Base-by-base conservation (phyloP, 1,140 invertebrate species). In the Paralvinella palmiformis region DNA sequence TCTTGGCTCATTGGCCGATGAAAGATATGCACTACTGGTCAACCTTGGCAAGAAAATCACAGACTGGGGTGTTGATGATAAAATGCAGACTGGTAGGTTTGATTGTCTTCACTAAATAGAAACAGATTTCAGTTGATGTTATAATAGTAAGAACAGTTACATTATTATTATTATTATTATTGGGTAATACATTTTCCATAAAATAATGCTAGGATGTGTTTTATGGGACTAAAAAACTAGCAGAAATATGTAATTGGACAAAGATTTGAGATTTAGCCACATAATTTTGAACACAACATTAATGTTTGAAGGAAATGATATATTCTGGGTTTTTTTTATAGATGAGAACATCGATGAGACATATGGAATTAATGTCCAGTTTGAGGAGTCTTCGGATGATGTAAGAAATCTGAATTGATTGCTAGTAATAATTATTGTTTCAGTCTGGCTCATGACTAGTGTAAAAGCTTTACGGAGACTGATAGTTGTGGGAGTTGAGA, bases 11-110 rank as follows among this genome's bases (percentile, higher is more conserved):
- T 84, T 99, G 37, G 86, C 93, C 0, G 96, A 99, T 72, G 96
- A 99, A 20, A 37, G 58, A 24, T 98, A 96, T 85, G 92, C 94
- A 3, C 76, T 98, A 17, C 82, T 99, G 1, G 91, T 96, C 0
- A 99, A 98, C 84, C 84, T 99, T 13, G 92, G 92, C 0, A 98
- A 98, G 77, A 99, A 99, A 79, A 98, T 99, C 31, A 96, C 94
- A 37, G 97, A 99, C 82, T 99, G 96, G 86, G 91, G 92, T 41
- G 87, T 85, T 66, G 90, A 92, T 70, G 89, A 91, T 48, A 86
- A 89, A 69, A 84, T 85, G 71, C 81, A 85, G 4, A 81, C 85
- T 0, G 84, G 85, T 75, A 67, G 68, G 65, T 59, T 20, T 17
- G 15, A 56, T 13, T 22, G 15, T 62, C 27, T 57, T 31, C 27